phyloP scores from a whole-genome alignment of 1,140 invertebrate species.

The Cotesia chilonis region DNA sequence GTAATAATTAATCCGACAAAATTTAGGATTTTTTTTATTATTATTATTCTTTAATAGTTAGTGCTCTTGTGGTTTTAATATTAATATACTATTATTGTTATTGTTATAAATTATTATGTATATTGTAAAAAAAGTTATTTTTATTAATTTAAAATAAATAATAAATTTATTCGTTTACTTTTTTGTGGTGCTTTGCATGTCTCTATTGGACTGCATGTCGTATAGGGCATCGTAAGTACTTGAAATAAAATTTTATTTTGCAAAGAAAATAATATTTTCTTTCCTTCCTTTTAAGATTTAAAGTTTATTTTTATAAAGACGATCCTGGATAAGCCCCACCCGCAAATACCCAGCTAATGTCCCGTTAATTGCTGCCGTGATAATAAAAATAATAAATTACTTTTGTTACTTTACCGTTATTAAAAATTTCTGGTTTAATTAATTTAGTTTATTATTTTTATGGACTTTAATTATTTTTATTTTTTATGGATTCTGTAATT shows the following conservation, averaged over 20 bases:
- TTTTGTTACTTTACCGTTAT: too few relatives aligned
- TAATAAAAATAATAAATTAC: not conserved
- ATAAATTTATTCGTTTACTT: conserved; percentile 26
- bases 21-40: too few relatives aligned
- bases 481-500: not conserved
- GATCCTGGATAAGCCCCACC: conserved; percentile 23
- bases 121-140: conserved; percentile 39
- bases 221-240: conserved; percentile 65
- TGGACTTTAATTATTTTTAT: not conserved
- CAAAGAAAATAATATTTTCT: too few relatives aligned
- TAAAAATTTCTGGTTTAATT: not conserved
- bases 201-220: conserved; percentile 65
- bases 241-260: conserved; percentile 21
- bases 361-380: not conserved
- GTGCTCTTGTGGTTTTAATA: too few relatives aligned
- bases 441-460: not conserved
- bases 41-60: too few relatives aligned
- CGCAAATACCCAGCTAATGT: conserved; percentile 35
- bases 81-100: too few relatives aligned
- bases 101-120: too few relatives aligned
- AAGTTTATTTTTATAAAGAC: conserved; percentile 25
- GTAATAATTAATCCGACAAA: too few relatives aligned
- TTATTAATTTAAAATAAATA: conserved; percentile 60
- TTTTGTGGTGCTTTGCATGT: conserved; percentile 65
- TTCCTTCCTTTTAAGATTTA: too few relatives aligned